phyloP scores from a whole-genome alignment of 1,140 invertebrate genomes.

The Trialeurodes vaporariorum region DNA sequence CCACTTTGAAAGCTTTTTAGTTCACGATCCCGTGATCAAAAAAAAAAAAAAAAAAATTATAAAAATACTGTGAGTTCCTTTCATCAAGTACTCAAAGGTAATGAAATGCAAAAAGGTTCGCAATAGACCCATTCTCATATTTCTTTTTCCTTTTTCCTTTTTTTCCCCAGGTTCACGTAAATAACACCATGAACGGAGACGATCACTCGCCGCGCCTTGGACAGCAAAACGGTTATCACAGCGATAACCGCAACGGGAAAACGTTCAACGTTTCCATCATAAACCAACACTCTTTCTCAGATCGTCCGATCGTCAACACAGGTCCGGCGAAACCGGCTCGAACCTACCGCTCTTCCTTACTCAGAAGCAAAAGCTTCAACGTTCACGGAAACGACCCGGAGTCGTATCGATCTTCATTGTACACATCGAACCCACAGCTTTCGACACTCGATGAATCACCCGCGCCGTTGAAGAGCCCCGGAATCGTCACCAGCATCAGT shows the following conservation, averaged over 20 bases:
- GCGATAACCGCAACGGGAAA: no score
- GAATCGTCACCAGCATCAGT: slow-evolving; percentile 69
- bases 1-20: no score
- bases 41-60: no score
- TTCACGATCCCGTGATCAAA: no score
- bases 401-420: slow-evolving; percentile 34
- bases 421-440: slow-evolving; percentile 64
- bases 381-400: slow-evolving; percentile 42
- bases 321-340: slow-evolving; percentile 57
- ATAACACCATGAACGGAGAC: slow-evolving; percentile 18
- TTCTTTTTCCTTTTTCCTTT: neutral
- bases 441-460: slow-evolving; percentile 52
- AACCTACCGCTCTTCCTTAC: slow-evolving; percentile 56
- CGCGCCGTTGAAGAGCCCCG: slow-evolving; percentile 65
- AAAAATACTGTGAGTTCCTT: no score
- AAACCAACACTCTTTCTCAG: slow-evolving; percentile 44
- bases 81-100: no score
- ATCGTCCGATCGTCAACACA: slow-evolving; percentile 30
- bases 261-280: slow-evolving; percentile 64
- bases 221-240: neutral
- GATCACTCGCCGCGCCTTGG: slow-evolving; percentile 13
- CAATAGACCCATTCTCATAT: no score
- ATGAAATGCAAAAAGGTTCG: no score
- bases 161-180: slow-evolving; percentile 21
- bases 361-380: slow-evolving; percentile 74